Base-by-base conservation (phyloP, 1,140 invertebrate species). In the Reticulitermes speratus region DNA sequence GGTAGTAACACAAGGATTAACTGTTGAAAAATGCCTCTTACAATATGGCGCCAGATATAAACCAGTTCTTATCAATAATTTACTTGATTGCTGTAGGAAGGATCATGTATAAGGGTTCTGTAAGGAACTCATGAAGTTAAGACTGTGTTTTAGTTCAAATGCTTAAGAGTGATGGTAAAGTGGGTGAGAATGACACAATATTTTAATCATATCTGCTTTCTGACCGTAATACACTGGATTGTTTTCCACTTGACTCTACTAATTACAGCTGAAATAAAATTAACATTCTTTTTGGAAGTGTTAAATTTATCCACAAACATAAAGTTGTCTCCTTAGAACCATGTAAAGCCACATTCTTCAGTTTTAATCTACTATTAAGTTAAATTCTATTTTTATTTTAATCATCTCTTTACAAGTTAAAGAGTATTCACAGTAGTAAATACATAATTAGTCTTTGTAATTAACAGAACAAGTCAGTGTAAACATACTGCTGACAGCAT, bases 111-210 rank as follows among this genome's bases (percentile, higher is more conserved):
- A 75, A 30, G n/a, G 21, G 19, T 19, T 75, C 25, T 75, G 65
- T 6, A 0, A 75, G 65, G 65, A 75, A 75, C 30, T 25, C 9
- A 23, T 23, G 19, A 65, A 65, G 19, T 65, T 19, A 55, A 21
- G 25, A 30, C n/a, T 75, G n/a, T n/a, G 14, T 75, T n/a, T 75
- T 6, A 81, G 81, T 45, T 69, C 3, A 25, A 81, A 86, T 30
- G 48, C 32, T 82, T 30, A 44, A 86, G n/a, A 12, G n/a, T 32
- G 48, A 75, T 25, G 75, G 30, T 81, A 23, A 82, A 44, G 38
- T 69, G 52, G 48, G 82, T 83, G 65, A 86, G 82, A 86, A 84
- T 86, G 9, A 23, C 83, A 86, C 82, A 85, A 82, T 44, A 87
- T 87, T 86, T 82, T 45, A 87, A 86, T 65, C 14, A 55, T 16